A percentile compares a stretch with the other conserved stretches of the same genome.
These are phyloP conservation scores for Pseudorasbora parva DNA, from an alignment of 2,113 vertebrate species.

Conservation along the genomic window DNA sequence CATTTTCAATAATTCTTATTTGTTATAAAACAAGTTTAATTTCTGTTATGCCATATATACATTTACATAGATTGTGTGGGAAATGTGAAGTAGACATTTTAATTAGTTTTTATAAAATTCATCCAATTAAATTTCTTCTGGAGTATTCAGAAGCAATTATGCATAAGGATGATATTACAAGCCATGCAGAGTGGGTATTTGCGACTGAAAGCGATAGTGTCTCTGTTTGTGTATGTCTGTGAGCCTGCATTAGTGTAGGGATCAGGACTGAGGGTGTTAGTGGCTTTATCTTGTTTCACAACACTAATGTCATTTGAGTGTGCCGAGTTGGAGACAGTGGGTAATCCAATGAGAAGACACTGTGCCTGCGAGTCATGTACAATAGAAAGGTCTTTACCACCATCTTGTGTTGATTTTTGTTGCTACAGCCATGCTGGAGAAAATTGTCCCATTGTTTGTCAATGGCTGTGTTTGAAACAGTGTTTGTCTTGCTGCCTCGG, in stretches of 20 bases:
- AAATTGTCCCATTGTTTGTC: neutral
- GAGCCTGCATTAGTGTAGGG: slow-evolving; percentile 14
- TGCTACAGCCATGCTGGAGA: neutral
- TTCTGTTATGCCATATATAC: neutral
- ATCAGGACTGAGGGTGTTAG: slow-evolving; percentile 15
- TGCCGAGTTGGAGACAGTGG: slow-evolving; percentile 62
- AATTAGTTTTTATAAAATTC: neutral
- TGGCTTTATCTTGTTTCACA: slow-evolving; percentile 70
- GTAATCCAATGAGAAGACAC: slow-evolving; percentile 33
- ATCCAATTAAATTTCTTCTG: neutral
- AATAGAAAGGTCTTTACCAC: slow-evolving; percentile 52
- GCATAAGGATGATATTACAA: neutral
- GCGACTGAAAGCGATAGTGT: slow-evolving; percentile 12
- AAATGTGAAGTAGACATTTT: neutral
- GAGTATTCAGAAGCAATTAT: neutral
- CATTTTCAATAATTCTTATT: neutral
- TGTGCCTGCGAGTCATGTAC: neutral
- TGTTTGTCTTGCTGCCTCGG: neutral
- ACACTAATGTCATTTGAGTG: slow-evolving; percentile 65
- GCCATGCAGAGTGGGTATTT: slow-evolving; percentile 2
- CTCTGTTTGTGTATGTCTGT: neutral
- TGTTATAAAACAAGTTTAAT: neutral
- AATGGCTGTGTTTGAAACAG: neutral
- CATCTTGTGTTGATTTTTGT: slow-evolving; percentile 62
- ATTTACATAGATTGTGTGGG: neutral